Evolutionary conservation across 1,140 invertebrate species (phyloP).

Genomic region (Ctenoplectra terminalis): DNA sequence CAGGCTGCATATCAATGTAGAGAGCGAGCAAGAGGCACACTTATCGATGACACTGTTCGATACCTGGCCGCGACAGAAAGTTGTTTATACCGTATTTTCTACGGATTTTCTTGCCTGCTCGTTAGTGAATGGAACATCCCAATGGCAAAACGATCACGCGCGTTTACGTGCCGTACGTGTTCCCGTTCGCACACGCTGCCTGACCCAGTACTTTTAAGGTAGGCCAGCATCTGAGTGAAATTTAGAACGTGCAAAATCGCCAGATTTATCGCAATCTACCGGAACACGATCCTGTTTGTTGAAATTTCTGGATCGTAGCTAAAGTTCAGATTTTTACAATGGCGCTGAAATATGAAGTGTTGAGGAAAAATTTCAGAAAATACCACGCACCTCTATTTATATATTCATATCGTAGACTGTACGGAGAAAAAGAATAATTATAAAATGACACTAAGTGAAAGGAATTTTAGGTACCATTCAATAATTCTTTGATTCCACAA

Average conservation of each 20-base stretch:
- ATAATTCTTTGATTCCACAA: too few species aligned
- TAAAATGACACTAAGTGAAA: too few species aligned
- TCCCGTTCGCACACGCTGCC: not conserved
- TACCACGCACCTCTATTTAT: too few species aligned
- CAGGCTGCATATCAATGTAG: constrained; percentile 32
- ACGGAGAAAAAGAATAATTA: too few species aligned
- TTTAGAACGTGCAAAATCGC: constrained; percentile 1
- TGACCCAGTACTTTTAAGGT: constrained; percentile 17
- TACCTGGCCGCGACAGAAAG: not conserved
- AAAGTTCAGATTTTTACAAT: too few species aligned
- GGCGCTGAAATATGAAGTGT: too few species aligned
- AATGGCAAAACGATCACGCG: constrained; percentile 21
- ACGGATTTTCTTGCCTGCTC: constrained; percentile 1
- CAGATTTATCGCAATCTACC: not conserved
- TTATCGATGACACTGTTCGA: constrained; percentile 47
- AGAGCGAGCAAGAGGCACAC: constrained; percentile 39
- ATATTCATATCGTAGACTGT: too few species aligned
- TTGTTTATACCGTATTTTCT: constrained; percentile 33
- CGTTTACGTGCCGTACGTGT: constrained; percentile 1
- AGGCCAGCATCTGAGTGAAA: constrained; percentile 12
- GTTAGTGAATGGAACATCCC: constrained; percentile 28
- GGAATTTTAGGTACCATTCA: too few species aligned
- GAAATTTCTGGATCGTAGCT: not conserved
- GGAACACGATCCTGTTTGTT: not conserved
- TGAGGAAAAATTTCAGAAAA: too few species aligned